Percentiles rank a stretch among this genome's conserved stretches.
Evolutionary conservation across 2,888 invertebrate species (phyloP).

Genomic region (Synanthedon tipuliformis): DNA sequence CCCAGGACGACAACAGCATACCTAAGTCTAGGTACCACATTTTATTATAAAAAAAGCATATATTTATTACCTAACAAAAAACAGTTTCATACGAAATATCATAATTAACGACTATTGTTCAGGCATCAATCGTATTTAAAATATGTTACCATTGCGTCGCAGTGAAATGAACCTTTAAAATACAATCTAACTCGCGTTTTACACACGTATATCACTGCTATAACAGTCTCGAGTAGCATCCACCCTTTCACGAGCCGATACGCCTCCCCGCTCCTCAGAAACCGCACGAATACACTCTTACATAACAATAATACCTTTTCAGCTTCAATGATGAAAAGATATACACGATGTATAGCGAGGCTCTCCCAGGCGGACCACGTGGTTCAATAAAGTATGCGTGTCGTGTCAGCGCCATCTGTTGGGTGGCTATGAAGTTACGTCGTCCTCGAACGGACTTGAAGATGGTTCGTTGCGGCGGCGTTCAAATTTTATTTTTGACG

Average conservation of each 20-base stretch:
- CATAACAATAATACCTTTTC: slow-evolving; percentile 64
- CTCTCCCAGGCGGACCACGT: slow-evolving; percentile 36
- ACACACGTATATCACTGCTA: slow-evolving; percentile 48
- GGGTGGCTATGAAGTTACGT: slow-evolving; percentile 37
- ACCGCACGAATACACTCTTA: slow-evolving; percentile 63
- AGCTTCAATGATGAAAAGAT: slow-evolving; percentile 37
- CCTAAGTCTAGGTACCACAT: too few species aligned
- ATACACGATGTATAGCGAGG: slow-evolving; percentile 15
- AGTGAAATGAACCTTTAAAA: slow-evolving; percentile 41
- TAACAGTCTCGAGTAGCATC: slow-evolving; percentile 43
- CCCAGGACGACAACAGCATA: too few species aligned
- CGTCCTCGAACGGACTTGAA: slow-evolving; percentile 4
- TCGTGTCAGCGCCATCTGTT: slow-evolving; percentile 44
- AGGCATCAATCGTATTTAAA: background rate
- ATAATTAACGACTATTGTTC: too few species aligned
- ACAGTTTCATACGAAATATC: too few species aligned
- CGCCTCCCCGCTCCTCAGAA: slow-evolving; percentile 42
- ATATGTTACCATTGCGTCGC: background rate
- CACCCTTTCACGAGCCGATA: slow-evolving; percentile 53
- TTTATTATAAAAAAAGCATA: too few species aligned
- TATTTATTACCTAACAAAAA: too few species aligned
- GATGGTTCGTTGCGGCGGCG: slow-evolving; percentile 3
- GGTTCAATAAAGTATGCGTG: slow-evolving; percentile 52
- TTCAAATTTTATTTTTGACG: background rate
- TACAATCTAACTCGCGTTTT: slow-evolving; percentile 44